Conservation (phyloP, 2,797 vertebrate genomes). For the Chelmon rostratus region DNA sequence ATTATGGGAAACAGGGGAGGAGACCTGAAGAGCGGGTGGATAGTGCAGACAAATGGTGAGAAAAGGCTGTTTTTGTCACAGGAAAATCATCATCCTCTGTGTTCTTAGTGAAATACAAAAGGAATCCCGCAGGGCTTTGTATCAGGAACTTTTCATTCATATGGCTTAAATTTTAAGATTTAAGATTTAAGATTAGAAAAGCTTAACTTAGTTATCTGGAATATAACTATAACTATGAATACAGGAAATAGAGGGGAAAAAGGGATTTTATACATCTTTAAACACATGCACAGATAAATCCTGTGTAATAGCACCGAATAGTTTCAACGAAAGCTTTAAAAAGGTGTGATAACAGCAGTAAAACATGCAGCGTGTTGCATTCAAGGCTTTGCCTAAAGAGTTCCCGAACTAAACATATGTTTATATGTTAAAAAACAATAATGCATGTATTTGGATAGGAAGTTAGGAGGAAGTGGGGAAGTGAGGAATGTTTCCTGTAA, state of each 20-base stretch:
- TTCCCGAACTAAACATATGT: too few species aligned
- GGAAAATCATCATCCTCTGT: not conserved
- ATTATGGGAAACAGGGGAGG: slow-evolving; percentile 56
- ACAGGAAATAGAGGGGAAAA: too few species aligned
- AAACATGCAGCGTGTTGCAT: not conserved
- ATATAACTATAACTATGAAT: too few species aligned
- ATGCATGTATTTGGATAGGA: not conserved
- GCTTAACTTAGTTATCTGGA: too few species aligned
- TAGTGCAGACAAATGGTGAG: slow-evolving; percentile 24
- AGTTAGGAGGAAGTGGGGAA: not conserved
- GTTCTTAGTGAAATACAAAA: not conserved
- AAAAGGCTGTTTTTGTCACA: slow-evolving; percentile 25
- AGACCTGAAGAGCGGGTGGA: slow-evolving; percentile 27
- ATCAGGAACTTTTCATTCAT: not conserved
- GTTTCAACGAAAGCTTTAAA: not conserved
- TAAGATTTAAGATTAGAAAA: not conserved
- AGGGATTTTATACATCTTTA: too few species aligned
- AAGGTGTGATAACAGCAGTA: not conserved
- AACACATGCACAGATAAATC: not conserved
- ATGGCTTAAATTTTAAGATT: not conserved
- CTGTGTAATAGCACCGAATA: not conserved
- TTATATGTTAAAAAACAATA: too few species aligned
- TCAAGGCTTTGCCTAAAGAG: not conserved
- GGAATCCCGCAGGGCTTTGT: not conserved
- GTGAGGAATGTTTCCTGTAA: slow-evolving; percentile 8